These are phyloP conservation scores for Eriocheir sinensis DNA, from an alignment of 1,140 invertebrate species.

Conservation along the genomic window DNA sequence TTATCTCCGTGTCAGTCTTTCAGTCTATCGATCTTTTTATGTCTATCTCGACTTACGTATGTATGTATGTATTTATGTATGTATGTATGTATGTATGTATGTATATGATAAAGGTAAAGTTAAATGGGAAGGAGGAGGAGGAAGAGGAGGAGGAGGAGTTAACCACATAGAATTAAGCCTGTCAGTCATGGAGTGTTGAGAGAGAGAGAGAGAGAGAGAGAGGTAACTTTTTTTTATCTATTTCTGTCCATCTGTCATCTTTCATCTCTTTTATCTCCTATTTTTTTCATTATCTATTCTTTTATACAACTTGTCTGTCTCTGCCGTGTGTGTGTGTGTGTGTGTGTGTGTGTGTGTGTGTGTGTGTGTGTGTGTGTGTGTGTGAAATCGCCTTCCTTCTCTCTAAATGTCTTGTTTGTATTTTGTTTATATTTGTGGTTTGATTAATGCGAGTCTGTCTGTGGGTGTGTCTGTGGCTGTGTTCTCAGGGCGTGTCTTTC, in stretches of 20 bases:
- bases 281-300: neutral
- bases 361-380: too few species aligned
- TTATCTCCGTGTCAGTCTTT: neutral
- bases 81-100: constrained; percentile 46
- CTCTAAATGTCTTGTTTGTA: too few species aligned
- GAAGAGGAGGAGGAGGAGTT: neutral
- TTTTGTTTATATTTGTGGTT: too few species aligned
- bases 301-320: neutral
- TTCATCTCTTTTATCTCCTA: neutral
- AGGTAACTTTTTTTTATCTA: neutral
- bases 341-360: too few species aligned
- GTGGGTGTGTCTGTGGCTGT: too few species aligned
- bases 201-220: neutral
- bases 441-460: too few species aligned
- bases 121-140: neutral
- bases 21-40: neutral
- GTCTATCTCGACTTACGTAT: neutral
- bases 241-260: neutral
- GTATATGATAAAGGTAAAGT: neutral
- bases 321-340: too few species aligned
- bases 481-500: too few species aligned
- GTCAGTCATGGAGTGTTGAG: neutral
- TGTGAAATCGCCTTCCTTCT: too few species aligned
- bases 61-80: constrained; percentile 41
- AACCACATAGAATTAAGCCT: neutral